Percentiles rank a stretch among this genome's conserved stretches.
These are phyloP conservation scores for Phlogophora meticulosa DNA, from an alignment of 2,888 invertebrate species.

Conservation along the genomic window DNA sequence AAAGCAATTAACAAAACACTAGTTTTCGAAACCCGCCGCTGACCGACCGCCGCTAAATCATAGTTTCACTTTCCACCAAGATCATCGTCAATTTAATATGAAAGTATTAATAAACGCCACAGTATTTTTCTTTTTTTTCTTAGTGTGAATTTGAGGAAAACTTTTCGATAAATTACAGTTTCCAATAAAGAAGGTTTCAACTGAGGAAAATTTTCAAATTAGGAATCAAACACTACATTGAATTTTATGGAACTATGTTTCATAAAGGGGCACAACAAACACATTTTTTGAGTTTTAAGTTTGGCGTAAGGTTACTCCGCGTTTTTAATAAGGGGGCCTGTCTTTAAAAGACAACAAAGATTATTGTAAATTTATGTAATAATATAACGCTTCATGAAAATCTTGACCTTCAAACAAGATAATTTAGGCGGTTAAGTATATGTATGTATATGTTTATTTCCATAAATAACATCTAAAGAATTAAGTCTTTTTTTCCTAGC, in stretches of 20 bases:
- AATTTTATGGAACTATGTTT: neutral
- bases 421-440: neutral
- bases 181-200: neutral
- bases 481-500: neutral
- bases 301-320: too few relatives aligned
- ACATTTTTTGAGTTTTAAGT: too few relatives aligned
- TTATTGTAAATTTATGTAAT: too few relatives aligned
- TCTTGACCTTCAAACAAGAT: neutral
- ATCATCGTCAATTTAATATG: conserved; percentile 59
- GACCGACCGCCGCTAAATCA: conserved; percentile 60
- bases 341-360: too few relatives aligned
- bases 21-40: conserved; percentile 60
- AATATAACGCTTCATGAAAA: neutral
- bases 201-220: neutral
- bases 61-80: conserved; percentile 67
- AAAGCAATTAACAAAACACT: conserved; percentile 70
- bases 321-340: too few relatives aligned
- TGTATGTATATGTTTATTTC: neutral
- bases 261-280: neutral
- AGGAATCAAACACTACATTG: neutral
- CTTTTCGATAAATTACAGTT: conserved; percentile 1
- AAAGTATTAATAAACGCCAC: conserved; percentile 61
- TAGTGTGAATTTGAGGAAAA: conserved; percentile 45
- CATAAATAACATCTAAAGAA: conserved; percentile 9
- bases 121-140: too few relatives aligned